Evolutionary conservation across 2,797 vertebrate species (phyloP).

Genomic region (Chloroceryle inda): DNA sequence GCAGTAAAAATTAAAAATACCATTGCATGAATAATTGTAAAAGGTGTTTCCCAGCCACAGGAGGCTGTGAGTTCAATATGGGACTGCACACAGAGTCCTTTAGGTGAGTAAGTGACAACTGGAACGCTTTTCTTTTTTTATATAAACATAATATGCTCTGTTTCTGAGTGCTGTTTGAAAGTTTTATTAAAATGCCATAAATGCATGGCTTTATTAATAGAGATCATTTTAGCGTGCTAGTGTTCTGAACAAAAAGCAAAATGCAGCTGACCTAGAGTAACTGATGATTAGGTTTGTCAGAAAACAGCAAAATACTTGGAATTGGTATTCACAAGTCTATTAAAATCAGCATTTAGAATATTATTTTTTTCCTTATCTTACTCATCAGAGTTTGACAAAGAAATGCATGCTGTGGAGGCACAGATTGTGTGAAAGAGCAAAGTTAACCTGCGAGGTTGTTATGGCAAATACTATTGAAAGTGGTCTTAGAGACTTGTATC

Average conservation of each 20-base stretch:
- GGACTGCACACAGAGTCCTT: background rate
- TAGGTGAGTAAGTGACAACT: background rate
- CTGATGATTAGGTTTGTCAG: constrained; percentile 14
- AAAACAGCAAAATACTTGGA: background rate
- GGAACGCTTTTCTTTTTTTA: background rate
- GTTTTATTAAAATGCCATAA: constrained; percentile 24
- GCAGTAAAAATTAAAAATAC: background rate
- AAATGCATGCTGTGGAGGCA: background rate
- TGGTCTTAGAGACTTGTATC: background rate
- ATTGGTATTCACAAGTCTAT: background rate
- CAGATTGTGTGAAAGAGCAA: background rate
- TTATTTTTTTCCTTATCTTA: background rate
- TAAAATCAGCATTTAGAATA: background rate
- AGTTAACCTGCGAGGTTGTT: background rate
- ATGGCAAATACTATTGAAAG: background rate
- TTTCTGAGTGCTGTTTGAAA: constrained; percentile 27
- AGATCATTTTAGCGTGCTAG: constrained; percentile 11
- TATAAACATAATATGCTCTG: background rate
- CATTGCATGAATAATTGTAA: background rate
- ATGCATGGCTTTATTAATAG: constrained; percentile 23
- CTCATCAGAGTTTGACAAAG: background rate
- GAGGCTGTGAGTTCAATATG: background rate
- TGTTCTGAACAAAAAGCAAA: constrained; percentile 48
- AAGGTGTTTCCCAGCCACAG: background rate
- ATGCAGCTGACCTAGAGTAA: background rate